Percentiles rank a stretch among this genome's conserved stretches.
phyloP scores from a whole-genome alignment of 2,113 vertebrate genomes.

The Elachura formosa region DNA sequence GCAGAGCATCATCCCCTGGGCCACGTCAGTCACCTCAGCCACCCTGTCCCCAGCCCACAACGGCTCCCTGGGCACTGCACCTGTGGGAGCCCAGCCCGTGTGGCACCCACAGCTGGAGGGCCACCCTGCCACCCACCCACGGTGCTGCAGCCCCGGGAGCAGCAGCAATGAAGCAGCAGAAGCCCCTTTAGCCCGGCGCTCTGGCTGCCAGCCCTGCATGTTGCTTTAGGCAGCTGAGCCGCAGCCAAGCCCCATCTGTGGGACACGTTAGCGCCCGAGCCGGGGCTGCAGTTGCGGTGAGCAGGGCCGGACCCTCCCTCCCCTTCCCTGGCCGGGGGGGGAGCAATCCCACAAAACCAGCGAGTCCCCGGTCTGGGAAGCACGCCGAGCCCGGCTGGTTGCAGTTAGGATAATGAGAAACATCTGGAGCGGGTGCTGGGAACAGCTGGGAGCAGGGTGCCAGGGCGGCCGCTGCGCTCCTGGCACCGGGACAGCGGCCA shows the following conservation, averaged over 20 bases:
- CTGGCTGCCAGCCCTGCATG: conserved; percentile 40
- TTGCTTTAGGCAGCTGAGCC: conserved; percentile 30
- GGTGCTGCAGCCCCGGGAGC: neutral
- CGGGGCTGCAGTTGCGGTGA: neutral
- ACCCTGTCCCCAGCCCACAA: accelerated
- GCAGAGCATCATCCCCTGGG: neutral
- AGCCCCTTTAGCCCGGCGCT: neutral
- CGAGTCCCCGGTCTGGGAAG: conserved; percentile 39
- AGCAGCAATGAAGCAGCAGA: neutral
- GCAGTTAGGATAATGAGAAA: conserved; percentile 45
- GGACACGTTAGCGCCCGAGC: conserved; percentile 20
- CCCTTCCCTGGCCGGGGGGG: neutral
- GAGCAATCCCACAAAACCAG: neutral
- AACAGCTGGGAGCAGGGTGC: conserved; percentile 64
- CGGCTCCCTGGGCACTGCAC: neutral
- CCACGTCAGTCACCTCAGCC: accelerated
- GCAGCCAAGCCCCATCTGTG: conserved; percentile 65
- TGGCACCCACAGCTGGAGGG: neutral
- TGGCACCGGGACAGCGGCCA: neutral
- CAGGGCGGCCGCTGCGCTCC: neutral
- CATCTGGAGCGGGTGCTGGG: conserved; percentile 64
- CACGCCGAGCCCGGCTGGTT: conserved; percentile 30
- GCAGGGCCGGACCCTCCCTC: neutral
- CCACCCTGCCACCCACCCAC: neutral
- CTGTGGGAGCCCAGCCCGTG: neutral